Evolutionary conservation across 1,140 invertebrate species (phyloP), one percentile per base, ranked within the genome.

Genomic region (Adelges cooleyi): DNA sequence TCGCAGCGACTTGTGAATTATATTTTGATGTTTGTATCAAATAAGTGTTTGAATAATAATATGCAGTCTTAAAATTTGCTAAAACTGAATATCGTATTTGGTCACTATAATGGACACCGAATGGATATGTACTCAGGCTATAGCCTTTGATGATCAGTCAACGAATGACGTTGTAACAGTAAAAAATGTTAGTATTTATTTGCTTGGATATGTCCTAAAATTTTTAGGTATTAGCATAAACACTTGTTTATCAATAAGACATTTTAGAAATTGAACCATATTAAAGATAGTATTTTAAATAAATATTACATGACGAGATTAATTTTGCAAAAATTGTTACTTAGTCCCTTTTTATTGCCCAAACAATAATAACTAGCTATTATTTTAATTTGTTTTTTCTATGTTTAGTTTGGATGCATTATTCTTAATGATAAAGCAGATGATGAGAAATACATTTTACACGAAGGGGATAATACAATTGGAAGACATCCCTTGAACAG

Each of bases 391-490:
- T 52, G 20, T 0, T 18, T 38, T 13, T 6, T 22, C n/a, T 22
- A 2, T 36, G 5, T 15, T 56, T 62, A 62, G 56, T 62, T 33
- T 62, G 56, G 56, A 4, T 62, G 25, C 8, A 33, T 62, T 62
- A 25, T 62, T 9, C 18, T 62, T 11, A 44, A 46, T 59, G 15
- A 17, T 27, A 48, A 10, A 17, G 5, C 2, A 25, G 17, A 62
- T 0, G 33, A 48, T 20, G 25, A 33, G 29, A 18, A 11, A 15
- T 62, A 62, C 33, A 1, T 33, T 15, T 15, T 62, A 10, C 38
- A 62, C 13, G 42, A 62, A 33, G 56, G 56, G 9, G 42, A 62
- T 33, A 62, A 62, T 33, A 62, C 56, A 18, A 48, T 62, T 33
- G 56, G 56, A 62, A 9, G 56, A 33, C 23, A 62, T 48, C 56